phyloP scores from a whole-genome alignment of 92 coral and sea anemone species.

The Epizoanthus fatuus region DNA sequence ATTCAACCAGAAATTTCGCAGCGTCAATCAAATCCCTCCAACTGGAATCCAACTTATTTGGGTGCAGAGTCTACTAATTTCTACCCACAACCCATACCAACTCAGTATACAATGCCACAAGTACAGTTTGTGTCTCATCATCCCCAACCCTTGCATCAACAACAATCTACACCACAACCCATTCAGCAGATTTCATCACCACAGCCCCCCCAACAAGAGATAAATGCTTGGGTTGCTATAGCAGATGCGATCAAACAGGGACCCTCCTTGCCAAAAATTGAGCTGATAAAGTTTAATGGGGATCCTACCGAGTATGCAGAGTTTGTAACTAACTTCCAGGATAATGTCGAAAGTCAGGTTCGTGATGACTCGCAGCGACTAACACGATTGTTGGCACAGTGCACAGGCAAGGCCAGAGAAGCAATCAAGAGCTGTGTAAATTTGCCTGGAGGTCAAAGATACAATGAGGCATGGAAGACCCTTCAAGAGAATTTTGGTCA shows the following conservation, averaged over 20 bases:
- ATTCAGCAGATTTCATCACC: background rate
- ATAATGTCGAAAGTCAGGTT: conserved; percentile 70
- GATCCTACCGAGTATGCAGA: conserved; percentile 81
- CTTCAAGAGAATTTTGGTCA: conserved; percentile 61
- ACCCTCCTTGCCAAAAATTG: conserved; percentile 66
- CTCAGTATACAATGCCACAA: too few relatives aligned
- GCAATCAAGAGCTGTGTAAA: conserved; percentile 68
- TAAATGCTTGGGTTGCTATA: conserved; percentile 9
- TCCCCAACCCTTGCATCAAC: too few relatives aligned
- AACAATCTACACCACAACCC: too few relatives aligned
- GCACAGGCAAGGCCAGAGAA: conserved; percentile 65
- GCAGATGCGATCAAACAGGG: conserved; percentile 67
- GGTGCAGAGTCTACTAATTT: too few relatives aligned
- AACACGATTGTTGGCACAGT: conserved; percentile 72
- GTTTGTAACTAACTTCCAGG: conserved; percentile 70
- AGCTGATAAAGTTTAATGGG: conserved; percentile 74
- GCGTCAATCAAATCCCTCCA: too few relatives aligned
- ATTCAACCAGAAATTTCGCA: too few relatives aligned
- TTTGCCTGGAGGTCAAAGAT: conserved; percentile 53
- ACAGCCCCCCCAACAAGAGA: conserved; percentile 21
- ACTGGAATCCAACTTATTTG: too few relatives aligned
- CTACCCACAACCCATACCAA: too few relatives aligned
- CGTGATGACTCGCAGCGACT: conserved; percentile 78
- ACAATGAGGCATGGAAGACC: conserved; percentile 56
- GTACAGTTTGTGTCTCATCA: too few relatives aligned